Percentiles rank a stretch among this genome's conserved stretches.
Evolutionary conservation across 2,888 invertebrate genomes (phyloP).

Genomic region (Drosophila yooni): DNA sequence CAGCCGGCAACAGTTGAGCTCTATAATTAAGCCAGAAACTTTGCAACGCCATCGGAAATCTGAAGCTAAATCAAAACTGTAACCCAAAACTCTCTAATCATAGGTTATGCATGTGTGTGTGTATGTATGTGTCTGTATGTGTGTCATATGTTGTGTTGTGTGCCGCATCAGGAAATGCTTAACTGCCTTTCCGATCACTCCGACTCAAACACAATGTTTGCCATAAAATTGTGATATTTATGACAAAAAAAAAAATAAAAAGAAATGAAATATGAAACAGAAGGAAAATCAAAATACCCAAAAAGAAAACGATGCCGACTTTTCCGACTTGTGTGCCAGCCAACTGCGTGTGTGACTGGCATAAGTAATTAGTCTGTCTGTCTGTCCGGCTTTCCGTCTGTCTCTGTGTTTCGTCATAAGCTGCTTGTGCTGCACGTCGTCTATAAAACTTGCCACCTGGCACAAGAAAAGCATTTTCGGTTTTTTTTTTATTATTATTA

Average conservation of each 20-base stretch:
- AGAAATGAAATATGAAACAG: slow-evolving; percentile 28
- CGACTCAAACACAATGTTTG: slow-evolving; percentile 22
- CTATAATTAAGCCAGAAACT: slow-evolving; percentile 63
- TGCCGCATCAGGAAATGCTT: slow-evolving; percentile 33
- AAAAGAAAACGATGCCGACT: slow-evolving; percentile 17
- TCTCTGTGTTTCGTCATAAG: neutral
- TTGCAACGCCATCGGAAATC: slow-evolving; percentile 9
- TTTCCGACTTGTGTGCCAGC: slow-evolving; percentile 11
- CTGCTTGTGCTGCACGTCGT: neutral
- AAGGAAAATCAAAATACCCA: neutral
- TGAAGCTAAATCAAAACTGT: slow-evolving; percentile 17
- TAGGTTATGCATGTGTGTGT: slow-evolving; percentile 10
- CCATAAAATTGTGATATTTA: slow-evolving; percentile 56
- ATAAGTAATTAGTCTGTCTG: slow-evolving; percentile 67
- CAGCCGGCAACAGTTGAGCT: slow-evolving; percentile 54
- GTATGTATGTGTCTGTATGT: neutral
- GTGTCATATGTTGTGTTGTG: neutral
- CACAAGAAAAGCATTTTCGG: neutral
- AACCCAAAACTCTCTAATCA: slow-evolving; percentile 43
- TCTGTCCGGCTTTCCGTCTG: neutral
- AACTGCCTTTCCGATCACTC: slow-evolving; percentile 47
- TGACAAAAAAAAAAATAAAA: slow-evolving; percentile 30
- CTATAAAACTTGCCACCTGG: neutral
- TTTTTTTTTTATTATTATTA: neutral
- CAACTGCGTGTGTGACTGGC: slow-evolving; percentile 63